phyloP scores from a whole-genome alignment of 2,888 invertebrate genomes.

The Synanthedon myopaeformis region DNA sequence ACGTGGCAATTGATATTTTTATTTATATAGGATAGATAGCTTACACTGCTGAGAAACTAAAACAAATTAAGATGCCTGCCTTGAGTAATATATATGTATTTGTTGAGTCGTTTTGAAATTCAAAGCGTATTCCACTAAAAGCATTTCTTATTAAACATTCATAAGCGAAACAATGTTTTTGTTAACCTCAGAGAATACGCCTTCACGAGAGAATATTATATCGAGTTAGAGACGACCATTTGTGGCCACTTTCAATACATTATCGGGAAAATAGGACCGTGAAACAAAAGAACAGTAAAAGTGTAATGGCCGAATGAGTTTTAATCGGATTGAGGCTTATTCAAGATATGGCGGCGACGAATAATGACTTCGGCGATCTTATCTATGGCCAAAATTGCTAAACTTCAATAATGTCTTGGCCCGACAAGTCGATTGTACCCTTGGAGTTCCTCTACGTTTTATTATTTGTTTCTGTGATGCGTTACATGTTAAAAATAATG shows the following conservation, averaged over 20 bases:
- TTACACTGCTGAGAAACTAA: no score
- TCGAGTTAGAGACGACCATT: constrained; percentile 18
- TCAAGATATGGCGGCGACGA: constrained; percentile 41
- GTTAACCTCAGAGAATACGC: constrained; percentile 1
- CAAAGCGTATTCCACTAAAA: neutral
- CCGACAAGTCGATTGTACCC: neutral
- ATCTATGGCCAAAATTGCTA: constrained; percentile 30
- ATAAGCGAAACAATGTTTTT: neutral
- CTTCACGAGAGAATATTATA: constrained; percentile 4
- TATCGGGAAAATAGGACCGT: constrained; percentile 48
- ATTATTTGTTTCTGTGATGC: constrained; percentile 4
- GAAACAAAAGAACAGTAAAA: constrained; percentile 60
- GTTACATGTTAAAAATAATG: neutral
- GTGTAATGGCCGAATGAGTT: constrained; percentile 41
- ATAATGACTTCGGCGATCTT: constrained; percentile 49
- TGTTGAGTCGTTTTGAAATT: neutral
- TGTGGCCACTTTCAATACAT: constrained; percentile 48
- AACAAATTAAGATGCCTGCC: neutral
- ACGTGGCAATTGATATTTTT: no score
- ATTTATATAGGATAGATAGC: no score
- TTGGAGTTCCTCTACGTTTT: constrained; percentile 1
- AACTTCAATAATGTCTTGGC: constrained; percentile 21
- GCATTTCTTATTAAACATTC: neutral
- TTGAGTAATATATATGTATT: neutral
- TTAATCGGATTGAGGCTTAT: constrained; percentile 45